phyloP scores from a whole-genome alignment of 2,113 vertebrate genomes.

The Ancistrus triradiatus region DNA sequence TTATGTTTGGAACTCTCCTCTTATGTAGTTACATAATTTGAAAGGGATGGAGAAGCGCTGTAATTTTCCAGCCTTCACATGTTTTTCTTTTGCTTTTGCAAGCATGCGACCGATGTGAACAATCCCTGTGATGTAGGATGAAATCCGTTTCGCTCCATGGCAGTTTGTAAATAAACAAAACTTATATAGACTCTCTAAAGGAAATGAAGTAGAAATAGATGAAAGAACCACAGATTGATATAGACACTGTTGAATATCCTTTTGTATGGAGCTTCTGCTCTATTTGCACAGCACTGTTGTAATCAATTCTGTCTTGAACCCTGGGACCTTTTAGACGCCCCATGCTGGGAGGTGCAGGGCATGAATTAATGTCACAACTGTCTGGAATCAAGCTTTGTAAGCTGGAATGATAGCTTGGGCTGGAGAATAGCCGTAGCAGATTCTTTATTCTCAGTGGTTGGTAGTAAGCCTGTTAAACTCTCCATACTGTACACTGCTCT shows the following conservation, averaged over 20 bases:
- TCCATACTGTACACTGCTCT: conserved; percentile 15
- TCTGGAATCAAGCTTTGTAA: conserved; percentile 1
- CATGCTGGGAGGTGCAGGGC: background rate
- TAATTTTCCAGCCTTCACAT: background rate
- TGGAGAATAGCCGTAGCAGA: conserved; percentile 35
- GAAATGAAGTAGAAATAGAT: background rate
- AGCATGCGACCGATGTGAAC: background rate
- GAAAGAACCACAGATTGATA: background rate
- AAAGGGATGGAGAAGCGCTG: background rate
- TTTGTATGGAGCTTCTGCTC: too few relatives aligned
- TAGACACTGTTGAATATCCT: background rate
- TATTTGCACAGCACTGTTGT: background rate
- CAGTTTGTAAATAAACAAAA: too few relatives aligned
- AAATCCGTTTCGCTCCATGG: background rate
- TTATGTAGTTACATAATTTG: background rate
- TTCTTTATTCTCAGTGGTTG: conserved; percentile 23
- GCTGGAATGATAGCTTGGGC: conserved; percentile 16
- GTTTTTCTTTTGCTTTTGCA: background rate
- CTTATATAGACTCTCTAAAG: background rate
- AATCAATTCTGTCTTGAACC: conserved; percentile 6
- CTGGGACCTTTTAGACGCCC: background rate
- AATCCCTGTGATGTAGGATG: background rate
- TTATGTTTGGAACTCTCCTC: conserved; percentile 1
- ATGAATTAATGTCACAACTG: background rate
- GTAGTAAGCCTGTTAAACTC: conserved; percentile 6